These are phyloP conservation scores for Echeneis naucrates DNA, from an alignment of 2,797 vertebrate species.

Conservation along the genomic window DNA sequence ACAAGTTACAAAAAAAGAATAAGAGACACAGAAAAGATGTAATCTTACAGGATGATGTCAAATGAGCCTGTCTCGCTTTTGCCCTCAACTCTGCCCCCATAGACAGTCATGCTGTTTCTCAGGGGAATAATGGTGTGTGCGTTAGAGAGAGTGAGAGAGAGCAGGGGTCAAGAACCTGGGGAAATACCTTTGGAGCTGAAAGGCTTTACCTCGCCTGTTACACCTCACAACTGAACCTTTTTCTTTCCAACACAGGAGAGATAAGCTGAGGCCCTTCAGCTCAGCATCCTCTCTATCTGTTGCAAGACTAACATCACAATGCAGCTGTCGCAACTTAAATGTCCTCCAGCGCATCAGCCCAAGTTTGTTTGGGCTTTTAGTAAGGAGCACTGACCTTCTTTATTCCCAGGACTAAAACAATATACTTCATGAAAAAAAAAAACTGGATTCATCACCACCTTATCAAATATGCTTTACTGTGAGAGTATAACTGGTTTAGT, in stretches of 20 bases:
- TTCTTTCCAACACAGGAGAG: constrained; percentile 31
- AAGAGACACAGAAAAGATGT: constrained; percentile 10
- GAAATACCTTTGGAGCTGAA: constrained; percentile 44
- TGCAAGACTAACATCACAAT: constrained; percentile 7
- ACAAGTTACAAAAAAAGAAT: not conserved
- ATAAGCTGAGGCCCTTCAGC: constrained; percentile 17
- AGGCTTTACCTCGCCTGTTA: constrained; percentile 43
- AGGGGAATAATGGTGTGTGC: constrained; percentile 7
- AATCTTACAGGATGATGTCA: constrained; percentile 43
- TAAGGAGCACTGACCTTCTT: not conserved
- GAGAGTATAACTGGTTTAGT: not conserved
- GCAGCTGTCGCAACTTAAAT: constrained; percentile 12
- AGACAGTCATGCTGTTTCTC: constrained; percentile 15
- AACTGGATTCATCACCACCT: no score
- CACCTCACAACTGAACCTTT: constrained; percentile 43
- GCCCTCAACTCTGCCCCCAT: constrained; percentile 24
- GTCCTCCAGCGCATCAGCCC: constrained; percentile 17
- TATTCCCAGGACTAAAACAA: not conserved
- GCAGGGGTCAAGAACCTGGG: not conserved
- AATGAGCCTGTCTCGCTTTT: constrained; percentile 37
- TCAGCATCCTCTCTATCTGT: constrained; percentile 9
- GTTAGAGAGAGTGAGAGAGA: not conserved
- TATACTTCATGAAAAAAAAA: no score
- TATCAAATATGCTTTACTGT: not conserved
- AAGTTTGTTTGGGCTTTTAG: constrained; percentile 2